Evolutionary conservation across 2,888 invertebrate genomes (phyloP).

Genomic region (Cenopis cana): DNA sequence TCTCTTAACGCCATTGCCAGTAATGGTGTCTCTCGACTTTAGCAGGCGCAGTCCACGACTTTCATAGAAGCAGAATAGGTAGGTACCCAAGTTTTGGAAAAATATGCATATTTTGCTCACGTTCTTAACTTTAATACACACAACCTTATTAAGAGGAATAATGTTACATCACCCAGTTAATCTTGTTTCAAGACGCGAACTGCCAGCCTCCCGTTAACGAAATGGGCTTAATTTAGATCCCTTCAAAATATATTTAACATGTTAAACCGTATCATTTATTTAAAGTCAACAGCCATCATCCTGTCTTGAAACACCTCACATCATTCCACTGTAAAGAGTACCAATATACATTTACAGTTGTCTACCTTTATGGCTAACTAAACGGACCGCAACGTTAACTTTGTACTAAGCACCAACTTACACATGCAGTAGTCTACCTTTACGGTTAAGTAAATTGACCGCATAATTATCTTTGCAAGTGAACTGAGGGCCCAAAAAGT

Average conservation of each 20-base stretch:
- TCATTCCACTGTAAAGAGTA: slow-evolving; percentile 21
- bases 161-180: slow-evolving; percentile 10
- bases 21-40: background rate
- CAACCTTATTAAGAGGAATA: background rate
- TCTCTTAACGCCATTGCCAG: no score
- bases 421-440: background rate
- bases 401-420: slow-evolving; percentile 12
- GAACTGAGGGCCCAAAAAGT: slow-evolving; percentile 28
- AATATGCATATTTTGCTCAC: background rate
- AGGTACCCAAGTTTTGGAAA: background rate
- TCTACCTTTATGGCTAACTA: background rate
- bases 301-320: slow-evolving; percentile 33
- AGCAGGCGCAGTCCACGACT: no score
- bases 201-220: slow-evolving; percentile 31
- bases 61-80: no score
- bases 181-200: slow-evolving; percentile 27
- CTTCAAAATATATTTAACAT: slow-evolving; percentile 39
- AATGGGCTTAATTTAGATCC: slow-evolving; percentile 43
- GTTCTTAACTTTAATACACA: background rate
- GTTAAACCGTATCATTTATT: slow-evolving; percentile 44
- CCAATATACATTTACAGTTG: slow-evolving; percentile 7
- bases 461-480: slow-evolving; percentile 8
- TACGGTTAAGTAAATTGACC: background rate
- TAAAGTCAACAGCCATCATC: slow-evolving; percentile 43
- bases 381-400: slow-evolving; percentile 1